phyloP scores from a whole-genome alignment of 92 coral and sea anemone genomes.

The Pocillopora meandrina region DNA sequence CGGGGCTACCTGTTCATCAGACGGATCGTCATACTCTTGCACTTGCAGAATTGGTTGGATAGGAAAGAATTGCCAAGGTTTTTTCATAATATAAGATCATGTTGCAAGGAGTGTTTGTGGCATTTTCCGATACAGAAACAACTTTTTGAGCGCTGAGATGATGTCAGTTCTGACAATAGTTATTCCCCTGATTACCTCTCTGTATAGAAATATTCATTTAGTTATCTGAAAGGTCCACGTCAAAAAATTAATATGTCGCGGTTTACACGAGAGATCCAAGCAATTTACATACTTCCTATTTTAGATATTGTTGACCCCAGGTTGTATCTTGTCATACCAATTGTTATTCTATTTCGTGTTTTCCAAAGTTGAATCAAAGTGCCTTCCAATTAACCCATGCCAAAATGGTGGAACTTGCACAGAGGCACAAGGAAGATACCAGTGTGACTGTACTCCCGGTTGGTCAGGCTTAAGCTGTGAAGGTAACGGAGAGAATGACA shows the following conservation, averaged over 20 bases:
- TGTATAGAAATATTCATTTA: too few species aligned
- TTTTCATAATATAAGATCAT: neutral
- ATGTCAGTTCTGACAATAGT: too few species aligned
- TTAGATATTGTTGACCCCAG: too few species aligned
- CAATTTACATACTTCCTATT: too few species aligned
- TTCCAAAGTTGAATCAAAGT: constrained; percentile 83
- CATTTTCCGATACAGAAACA: neutral
- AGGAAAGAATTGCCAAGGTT: constrained; percentile 91
- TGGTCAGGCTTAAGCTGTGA: constrained; percentile 98
- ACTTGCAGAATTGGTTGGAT: constrained; percentile 92
- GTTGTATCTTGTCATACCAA: too few species aligned
- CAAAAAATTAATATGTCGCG: too few species aligned
- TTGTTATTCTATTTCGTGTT: neutral
- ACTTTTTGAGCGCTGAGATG: too few species aligned
- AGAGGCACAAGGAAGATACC: constrained; percentile 77
- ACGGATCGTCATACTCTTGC: constrained; percentile 78
- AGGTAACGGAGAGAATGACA: constrained; percentile 46
- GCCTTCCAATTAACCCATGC: constrained; percentile 96
- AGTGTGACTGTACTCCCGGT: constrained; percentile 81
- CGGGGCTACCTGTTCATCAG: constrained; percentile 84
- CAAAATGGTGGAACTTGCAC: constrained; percentile 95
- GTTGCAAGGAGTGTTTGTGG: neutral
- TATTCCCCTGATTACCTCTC: too few species aligned
- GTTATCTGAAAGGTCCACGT: too few species aligned
- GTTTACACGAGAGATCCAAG: too few species aligned